phyloP scores from a whole-genome alignment of 1,140 invertebrate genomes.

The Panagrolaimus sp. region DNA sequence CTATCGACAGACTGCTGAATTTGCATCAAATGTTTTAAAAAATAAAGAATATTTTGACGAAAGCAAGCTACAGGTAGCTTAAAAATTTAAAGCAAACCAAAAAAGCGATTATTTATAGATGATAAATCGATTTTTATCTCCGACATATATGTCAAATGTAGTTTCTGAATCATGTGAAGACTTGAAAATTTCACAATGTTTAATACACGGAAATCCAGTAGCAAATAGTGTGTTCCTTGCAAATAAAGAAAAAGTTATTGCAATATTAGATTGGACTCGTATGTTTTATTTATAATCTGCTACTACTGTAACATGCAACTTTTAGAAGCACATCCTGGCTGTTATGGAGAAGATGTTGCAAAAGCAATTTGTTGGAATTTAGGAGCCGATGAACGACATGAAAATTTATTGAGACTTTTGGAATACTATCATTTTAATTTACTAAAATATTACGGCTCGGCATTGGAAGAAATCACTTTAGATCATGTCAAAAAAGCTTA shows the following conservation, averaged over 20 bases:
- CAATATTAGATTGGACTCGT: slow-evolving; percentile 55
- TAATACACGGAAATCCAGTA: slow-evolving; percentile 50
- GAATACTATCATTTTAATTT: slow-evolving; percentile 43
- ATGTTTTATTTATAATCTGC: not conserved
- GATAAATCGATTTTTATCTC: not conserved
- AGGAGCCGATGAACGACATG: slow-evolving; percentile 31
- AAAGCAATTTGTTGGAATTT: slow-evolving; percentile 56
- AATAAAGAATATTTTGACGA: not conserved
- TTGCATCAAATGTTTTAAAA: slow-evolving; percentile 12
- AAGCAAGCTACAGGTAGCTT: too few relatives aligned
- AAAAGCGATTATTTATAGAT: not conserved
- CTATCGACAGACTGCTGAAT: slow-evolving; percentile 31
- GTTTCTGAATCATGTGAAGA: slow-evolving; percentile 9
- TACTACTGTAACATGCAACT: not conserved
- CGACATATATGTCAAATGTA: not conserved
- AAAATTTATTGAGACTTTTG: slow-evolving; percentile 33
- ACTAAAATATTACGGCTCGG: slow-evolving; percentile 19
- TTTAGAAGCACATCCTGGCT: slow-evolving; percentile 51
- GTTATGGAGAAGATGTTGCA: slow-evolving; percentile 52
- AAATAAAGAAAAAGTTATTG: slow-evolving; percentile 28
- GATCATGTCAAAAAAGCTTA: slow-evolving; percentile 9
- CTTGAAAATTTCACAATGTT: slow-evolving; percentile 25
- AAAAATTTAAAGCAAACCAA: too few relatives aligned
- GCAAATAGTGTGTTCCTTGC: slow-evolving; percentile 47
- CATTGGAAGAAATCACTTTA: not conserved